phyloP scores from a whole-genome alignment of 2,888 invertebrate genomes.

The Hydriomena furcata region DNA sequence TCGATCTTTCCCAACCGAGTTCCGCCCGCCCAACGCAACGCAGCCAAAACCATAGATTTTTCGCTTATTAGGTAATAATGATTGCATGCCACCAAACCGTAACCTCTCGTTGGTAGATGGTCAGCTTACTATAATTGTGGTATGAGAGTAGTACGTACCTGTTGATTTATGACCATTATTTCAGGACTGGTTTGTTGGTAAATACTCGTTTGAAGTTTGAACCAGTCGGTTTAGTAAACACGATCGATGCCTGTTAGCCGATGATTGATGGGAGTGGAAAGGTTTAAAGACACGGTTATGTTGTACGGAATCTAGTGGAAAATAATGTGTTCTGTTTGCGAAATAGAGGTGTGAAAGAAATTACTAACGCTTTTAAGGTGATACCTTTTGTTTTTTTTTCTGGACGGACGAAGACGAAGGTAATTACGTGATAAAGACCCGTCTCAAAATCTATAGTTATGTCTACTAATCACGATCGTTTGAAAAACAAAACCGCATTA shows the following conservation, averaged over 20 bases:
- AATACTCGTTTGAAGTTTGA: conserved; percentile 36
- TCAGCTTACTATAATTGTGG: conserved; percentile 42
- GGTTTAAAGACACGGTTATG: neutral
- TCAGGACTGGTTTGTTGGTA: conserved; percentile 44
- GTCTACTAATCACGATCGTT: too few species aligned
- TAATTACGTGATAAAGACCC: too few species aligned
- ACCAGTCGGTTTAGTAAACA: conserved; percentile 26
- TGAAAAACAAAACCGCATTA: too few species aligned
- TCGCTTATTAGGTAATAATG: conserved; percentile 34
- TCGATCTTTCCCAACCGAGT: neutral
- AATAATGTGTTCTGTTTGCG: conserved; percentile 5
- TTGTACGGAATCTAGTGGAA: neutral
- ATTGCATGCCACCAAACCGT: conserved; percentile 43
- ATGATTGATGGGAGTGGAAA: conserved; percentile 19
- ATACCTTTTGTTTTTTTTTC: too few species aligned
- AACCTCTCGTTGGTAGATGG: conserved; percentile 37
- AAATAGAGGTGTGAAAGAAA: too few species aligned
- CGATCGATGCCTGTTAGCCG: conserved; percentile 19
- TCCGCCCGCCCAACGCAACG: neutral
- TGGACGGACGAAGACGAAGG: too few species aligned
- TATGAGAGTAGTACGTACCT: conserved; percentile 38
- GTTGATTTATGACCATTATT: conserved; percentile 46
- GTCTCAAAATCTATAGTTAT: too few species aligned
- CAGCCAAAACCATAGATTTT: conserved; percentile 36
- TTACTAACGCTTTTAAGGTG: too few species aligned